Evolutionary conservation across 2,113 vertebrate species (phyloP), one percentile per base, ranked within the genome.

Genomic region (Megalops atlanticus): DNA sequence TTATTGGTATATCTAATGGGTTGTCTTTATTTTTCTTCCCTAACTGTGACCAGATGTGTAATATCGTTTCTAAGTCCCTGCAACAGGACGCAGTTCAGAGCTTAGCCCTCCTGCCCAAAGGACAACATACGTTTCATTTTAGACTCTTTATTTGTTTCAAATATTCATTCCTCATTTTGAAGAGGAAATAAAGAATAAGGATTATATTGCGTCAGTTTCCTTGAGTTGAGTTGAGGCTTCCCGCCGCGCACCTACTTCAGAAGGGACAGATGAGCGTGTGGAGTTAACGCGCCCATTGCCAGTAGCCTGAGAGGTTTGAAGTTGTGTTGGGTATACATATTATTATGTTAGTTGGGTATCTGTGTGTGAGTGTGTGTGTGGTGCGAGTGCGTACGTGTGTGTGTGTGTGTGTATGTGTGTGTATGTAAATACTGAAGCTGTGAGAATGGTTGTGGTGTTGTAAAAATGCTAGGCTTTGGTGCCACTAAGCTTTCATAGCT

Each of bases 181-280:
- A 82, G 64, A 45, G 82, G 87, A 88, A 86, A 81, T 84, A 76
- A 69, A 86, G 39, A 82, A 27, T 76, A 52, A 45, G 72, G 41
- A 70, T 58, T 54, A 41, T 47, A 72, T 71, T 10, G 35, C 36
- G 74, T n/a, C 27, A 39, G 54, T 36, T 74, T 84, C 45, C 76
- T 81, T 35, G 76, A 73, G 73, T 74, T 70, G 11, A 70, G 14
- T 70, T 33, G 31, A 16, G 35, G 33, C 33, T 35, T 36, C 68
- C 33, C 14, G 33, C 35, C 3, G 68, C 14, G 21, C 6, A 58
- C 21, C 54, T 58, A 24, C 54, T 58, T 49, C 54, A 6, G 1
- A 18, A 70, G 10, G 16, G 68, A 70, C 68, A 33, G 15, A 70
- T 70, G 68, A 70, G 16, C 10, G 35, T 31, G 27, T 10, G 2